Evolutionary conservation across 2,113 vertebrate genomes (phyloP), one percentile per base, ranked within the genome.

Genomic region (Vimba vimba): DNA sequence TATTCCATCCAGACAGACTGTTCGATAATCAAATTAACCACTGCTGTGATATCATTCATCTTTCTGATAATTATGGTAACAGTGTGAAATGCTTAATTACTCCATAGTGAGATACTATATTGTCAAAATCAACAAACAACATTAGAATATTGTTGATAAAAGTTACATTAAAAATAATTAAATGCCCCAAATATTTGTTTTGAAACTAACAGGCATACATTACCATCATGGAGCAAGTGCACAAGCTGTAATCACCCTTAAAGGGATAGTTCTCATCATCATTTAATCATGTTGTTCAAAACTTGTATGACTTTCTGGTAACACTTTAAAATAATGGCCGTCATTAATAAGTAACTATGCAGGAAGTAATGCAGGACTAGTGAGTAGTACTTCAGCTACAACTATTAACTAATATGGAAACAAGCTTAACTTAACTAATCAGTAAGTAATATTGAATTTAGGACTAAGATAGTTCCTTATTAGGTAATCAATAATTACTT

Each of bases 31-130:
- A 75, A 47, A 75, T 75, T 57, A 74, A 68, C 68, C 55, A 66
- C 76, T 76, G 83, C 45, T 81, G 77, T 59, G n/a, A 55, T 81
- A 45, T 81, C 13, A 81, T 81, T 66, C 71, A 75, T 85, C 45
- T 55, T 50, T 15, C 43, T 80, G 27, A 74, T 47, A 60, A 66
- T 55, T 76, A 55, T 75, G 50, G 33, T 13, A 76, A 62, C n/a
- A 50, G 15, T 0, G 7, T 76, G 45, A 36, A 23, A 15, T 30
- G 50, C 50, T 59, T 17, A 39, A 52, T 45, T 74, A 84, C 64
- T 84, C 55, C 64, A 50, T 39, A 23, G 79, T 84, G 43, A 75
- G 43, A 66, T 19, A 27, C 39, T 60, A 52, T 52, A 83, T 19
- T 62, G 57, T 60, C 17, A 47, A 73, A 43, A 85, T 55, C 47